Percentiles rank a stretch among this genome's conserved stretches.
phyloP scores from a whole-genome alignment of 2,797 vertebrate genomes.

The Florisuga fusca region DNA sequence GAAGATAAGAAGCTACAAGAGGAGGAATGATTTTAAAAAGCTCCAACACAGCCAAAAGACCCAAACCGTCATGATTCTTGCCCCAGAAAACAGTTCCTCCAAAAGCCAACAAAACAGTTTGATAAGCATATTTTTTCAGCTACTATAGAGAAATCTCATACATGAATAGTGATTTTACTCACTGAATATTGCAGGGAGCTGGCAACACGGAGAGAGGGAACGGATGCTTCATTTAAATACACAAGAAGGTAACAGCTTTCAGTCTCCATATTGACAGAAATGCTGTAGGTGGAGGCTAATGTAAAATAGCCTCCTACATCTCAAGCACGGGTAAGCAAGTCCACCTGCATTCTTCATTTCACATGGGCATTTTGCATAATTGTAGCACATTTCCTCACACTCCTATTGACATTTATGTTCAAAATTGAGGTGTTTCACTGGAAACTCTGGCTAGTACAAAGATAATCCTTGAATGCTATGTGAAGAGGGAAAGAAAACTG shows the following conservation, averaged over 20 bases:
- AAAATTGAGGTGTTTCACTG: background rate
- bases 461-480: background rate
- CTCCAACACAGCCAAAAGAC: slow-evolving; percentile 4
- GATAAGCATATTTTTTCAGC: slow-evolving; percentile 8
- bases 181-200: background rate
- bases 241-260: background rate
- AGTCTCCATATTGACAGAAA: background rate
- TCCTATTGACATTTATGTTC: background rate
- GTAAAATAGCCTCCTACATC: background rate
- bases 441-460: background rate
- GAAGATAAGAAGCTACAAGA: background rate
- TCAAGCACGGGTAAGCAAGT: rapidly evolving
- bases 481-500: background rate
- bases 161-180: slow-evolving; percentile 1
- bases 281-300: background rate
- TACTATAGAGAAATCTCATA: background rate
- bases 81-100: background rate
- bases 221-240: background rate
- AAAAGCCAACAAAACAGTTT: slow-evolving; percentile 24
- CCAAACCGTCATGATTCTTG: background rate
- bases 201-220: background rate
- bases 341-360: background rate
- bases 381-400: background rate
- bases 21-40: background rate
- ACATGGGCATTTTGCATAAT: background rate